Base-by-base conservation (phyloP, 2,888 invertebrate species). In the Ophion costatus region DNA sequence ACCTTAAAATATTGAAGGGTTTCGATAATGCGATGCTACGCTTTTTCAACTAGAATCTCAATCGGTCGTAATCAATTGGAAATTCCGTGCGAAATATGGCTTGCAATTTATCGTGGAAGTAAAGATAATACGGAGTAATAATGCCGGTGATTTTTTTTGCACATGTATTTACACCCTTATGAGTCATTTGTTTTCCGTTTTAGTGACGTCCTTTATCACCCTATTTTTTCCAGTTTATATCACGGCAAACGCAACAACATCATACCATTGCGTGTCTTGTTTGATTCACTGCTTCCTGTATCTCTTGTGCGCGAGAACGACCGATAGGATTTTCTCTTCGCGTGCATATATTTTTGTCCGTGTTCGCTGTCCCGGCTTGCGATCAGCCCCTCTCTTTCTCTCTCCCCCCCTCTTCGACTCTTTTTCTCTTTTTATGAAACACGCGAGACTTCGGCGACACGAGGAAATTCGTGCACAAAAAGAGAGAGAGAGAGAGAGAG, bases 241-340 rank as follows among this genome's bases (percentile, higher is more conserved):
- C 66, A 61, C 42, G 42, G 20, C 22, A 61, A 61, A 42, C 56
- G 33, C 45, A 59, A 38, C n/a, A 63, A 20, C 51, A 7, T 56
- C 33, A 57, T 14, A 33, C 64, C 63, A n/a, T 51, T 64, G 29
- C 29, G 76, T 77, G 67, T 57, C 59, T 77, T 29, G 9, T 90
- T 92, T 92, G 92, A 92, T 92, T 92, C 91, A 92, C 91, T 86
- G 91, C 90, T 92, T 92, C 92, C 92, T 92, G 92, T 88, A 82
- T 71, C 42, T 67, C 63, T 20, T 17, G 45, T 20, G 51, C 51
- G 64, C 64, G 51, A 56, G 64, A 64, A 75, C 64, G 75, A 75
- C 74, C 61, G 74, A 74, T 74, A 74, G 74, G 74, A 74, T 61
- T 74, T 59, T 74, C 38, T 71, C 71, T 56, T 61, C 63, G 63